These are phyloP conservation scores for Corvus moneduloides DNA, from an alignment of 2,113 vertebrate genomes.

Conservation along the genomic window DNA sequence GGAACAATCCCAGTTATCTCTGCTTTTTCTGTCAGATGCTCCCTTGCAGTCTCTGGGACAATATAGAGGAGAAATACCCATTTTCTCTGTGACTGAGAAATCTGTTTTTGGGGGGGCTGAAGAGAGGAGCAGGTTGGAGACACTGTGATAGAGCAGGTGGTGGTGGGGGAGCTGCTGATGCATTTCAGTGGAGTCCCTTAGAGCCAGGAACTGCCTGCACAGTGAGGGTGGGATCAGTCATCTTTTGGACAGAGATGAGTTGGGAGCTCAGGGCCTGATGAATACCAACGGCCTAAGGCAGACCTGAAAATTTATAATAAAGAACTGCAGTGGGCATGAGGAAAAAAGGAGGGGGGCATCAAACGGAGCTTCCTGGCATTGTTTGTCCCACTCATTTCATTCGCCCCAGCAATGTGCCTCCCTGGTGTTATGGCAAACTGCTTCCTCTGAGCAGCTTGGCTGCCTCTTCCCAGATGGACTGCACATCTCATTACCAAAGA, in stretches of 20 bases:
- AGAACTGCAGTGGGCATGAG: neutral
- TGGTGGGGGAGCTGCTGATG: neutral
- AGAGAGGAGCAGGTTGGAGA: neutral
- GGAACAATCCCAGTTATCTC: neutral
- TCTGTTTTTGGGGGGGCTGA: neutral
- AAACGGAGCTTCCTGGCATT: neutral
- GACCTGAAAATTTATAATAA: neutral
- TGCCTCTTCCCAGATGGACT: slow-evolving; percentile 25
- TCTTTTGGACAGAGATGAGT: neutral
- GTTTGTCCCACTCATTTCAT: neutral
- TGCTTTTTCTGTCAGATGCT: neutral
- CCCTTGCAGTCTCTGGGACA: neutral
- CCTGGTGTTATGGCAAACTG: neutral
- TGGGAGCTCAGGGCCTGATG: neutral
- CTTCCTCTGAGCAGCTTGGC: slow-evolving; percentile 6
- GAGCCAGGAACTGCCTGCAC: neutral
- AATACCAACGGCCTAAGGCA: neutral
- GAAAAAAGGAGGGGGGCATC: neutral
- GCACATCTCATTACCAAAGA: slow-evolving; percentile 4
- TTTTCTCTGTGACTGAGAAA: neutral
- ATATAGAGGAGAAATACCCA: neutral
- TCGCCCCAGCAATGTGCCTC: neutral
- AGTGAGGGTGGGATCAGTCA: neutral
- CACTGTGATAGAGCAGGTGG: neutral
- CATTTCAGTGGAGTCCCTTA: neutral